Conservation (phyloP, 2,113 vertebrate genomes). For the Rhipidura dahli region DNA sequence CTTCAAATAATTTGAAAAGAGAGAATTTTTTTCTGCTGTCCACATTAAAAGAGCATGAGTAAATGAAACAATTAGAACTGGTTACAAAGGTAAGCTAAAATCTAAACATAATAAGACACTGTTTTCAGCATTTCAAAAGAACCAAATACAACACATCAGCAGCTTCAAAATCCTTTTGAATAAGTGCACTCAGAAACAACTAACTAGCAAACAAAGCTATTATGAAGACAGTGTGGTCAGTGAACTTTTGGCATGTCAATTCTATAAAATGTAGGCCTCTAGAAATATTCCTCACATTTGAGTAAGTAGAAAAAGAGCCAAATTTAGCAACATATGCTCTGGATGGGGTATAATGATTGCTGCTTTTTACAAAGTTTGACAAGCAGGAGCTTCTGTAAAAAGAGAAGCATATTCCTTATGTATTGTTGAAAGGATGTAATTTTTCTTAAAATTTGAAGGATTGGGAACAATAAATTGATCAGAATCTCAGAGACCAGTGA, state of each 20-base stretch:
- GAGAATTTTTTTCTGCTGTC: neutral
- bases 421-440: neutral
- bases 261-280: constrained; percentile 12
- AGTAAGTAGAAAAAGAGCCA: constrained; percentile 11
- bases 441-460: neutral
- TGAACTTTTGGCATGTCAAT: constrained; percentile 36
- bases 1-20: neutral
- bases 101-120: constrained; percentile 56
- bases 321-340: neutral
- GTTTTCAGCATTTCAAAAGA: constrained; percentile 67
- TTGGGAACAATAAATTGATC: neutral
- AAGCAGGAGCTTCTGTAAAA: neutral
- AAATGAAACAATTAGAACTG: constrained; percentile 35
- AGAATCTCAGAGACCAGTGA: neutral
- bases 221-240: constrained; percentile 38
- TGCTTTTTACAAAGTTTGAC: neutral
- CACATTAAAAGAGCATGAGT: constrained; percentile 6
- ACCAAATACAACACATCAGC: constrained; percentile 61
- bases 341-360: neutral
- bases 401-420: neutral
- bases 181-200: constrained; percentile 61
- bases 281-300: constrained; percentile 19
- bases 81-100: constrained; percentile 53
- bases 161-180: constrained; percentile 65
- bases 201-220: constrained; percentile 65